Conservation (phyloP, 2,888 invertebrate genomes). For the Ophion ventricosus region DNA sequence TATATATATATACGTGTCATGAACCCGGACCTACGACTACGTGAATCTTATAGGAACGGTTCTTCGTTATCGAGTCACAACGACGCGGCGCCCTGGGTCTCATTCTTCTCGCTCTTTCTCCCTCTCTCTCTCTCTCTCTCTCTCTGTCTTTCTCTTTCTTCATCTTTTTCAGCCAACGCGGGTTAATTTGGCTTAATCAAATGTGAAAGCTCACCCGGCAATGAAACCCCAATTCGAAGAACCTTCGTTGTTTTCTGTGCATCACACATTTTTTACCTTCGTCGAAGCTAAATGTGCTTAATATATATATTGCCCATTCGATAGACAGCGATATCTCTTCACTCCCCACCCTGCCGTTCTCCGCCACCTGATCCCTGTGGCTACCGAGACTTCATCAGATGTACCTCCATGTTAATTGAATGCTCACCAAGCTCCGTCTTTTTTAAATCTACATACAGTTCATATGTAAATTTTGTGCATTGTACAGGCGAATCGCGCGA, state of each 20-base stretch:
- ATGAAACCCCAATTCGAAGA: slow-evolving; percentile 59
- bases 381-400: slow-evolving; percentile 28
- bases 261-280: not conserved
- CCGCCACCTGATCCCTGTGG: not conserved
- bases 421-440: not conserved
- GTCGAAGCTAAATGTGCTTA: not conserved
- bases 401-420: slow-evolving; percentile 19
- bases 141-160: slow-evolving; percentile 18
- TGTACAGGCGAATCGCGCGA: no score
- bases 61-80: slow-evolving; percentile 8
- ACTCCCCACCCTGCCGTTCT: slow-evolving; percentile 8
- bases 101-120: not conserved
- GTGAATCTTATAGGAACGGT: slow-evolving; percentile 60
- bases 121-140: slow-evolving; percentile 7
- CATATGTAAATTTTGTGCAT: no score
- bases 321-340: slow-evolving; percentile 25
- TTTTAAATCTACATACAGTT: not conserved
- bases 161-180: slow-evolving; percentile 12
- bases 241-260: slow-evolving; percentile 23
- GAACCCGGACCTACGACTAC: slow-evolving; percentile 75
- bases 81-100: not conserved
- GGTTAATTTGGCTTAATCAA: slow-evolving; percentile 77
- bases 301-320: slow-evolving; percentile 30
- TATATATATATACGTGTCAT: slow-evolving; percentile 20
- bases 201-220: slow-evolving; percentile 64